These are phyloP conservation scores for Xenopus tropicalis DNA, from an alignment of 2,113 vertebrate genomes.

Conservation along the genomic window UCB_Xtro_10.0 CM004446.2:92673001-92673500, in stretches of 20 bases:
- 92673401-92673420: too few species aligned
- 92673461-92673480: too few species aligned
- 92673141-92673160: constrained; percentile 29
- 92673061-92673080: constrained; percentile 17
- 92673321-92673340: neutral
- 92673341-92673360: too few species aligned
- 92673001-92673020: neutral
- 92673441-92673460: too few species aligned
- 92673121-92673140: constrained; percentile 25
- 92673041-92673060: neutral
- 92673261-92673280: neutral
- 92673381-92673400: too few species aligned
- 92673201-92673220: neutral
- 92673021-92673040: neutral
- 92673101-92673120: constrained; percentile 14
- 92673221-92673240: neutral
- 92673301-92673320: neutral
- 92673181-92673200: constrained; percentile 2
- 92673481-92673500: too few species aligned
- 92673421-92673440: too few species aligned
- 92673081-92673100: neutral
- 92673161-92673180: constrained; percentile 29
- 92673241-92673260: constrained; percentile 18
- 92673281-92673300: constrained; percentile 25
- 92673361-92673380: too few species aligned